These are phyloP conservation scores for Trypoxylon attenuatum DNA, from an alignment of 2,888 invertebrate species.

Conservation along the genomic window DNA sequence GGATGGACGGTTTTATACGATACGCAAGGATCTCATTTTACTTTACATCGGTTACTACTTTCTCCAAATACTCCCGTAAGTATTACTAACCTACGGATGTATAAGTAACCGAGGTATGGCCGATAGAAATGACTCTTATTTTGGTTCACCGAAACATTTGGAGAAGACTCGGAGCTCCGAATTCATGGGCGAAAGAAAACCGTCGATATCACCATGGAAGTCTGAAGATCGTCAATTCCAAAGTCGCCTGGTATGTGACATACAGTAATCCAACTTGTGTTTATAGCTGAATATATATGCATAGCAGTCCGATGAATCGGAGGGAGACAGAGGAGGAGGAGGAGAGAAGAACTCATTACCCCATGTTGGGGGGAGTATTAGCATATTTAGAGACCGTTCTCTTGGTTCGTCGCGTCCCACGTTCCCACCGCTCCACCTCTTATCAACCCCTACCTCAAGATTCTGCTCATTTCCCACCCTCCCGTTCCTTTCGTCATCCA, in stretches of 20 bases:
- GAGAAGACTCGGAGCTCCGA: too few species aligned
- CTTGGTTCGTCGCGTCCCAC: constrained; percentile 21
- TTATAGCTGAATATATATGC: constrained; percentile 73
- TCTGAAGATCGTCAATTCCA: constrained; percentile 41
- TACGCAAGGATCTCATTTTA: too few species aligned
- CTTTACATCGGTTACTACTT: too few species aligned
- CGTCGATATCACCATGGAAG: too few species aligned
- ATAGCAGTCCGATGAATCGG: constrained; percentile 66
- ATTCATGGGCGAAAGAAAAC: too few species aligned
- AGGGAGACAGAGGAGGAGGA: constrained; percentile 23
- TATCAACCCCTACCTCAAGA: constrained; percentile 48
- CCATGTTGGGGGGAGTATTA: constrained; percentile 67
- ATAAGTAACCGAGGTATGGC: too few species aligned
- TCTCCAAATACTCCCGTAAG: too few species aligned
- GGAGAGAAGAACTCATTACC: constrained; percentile 72
- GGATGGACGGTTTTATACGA: too few species aligned
- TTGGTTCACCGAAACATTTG: too few species aligned
- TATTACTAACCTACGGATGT: too few species aligned
- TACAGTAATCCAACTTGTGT: constrained; percentile 68
- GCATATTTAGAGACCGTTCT: constrained; percentile 71
- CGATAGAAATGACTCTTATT: too few species aligned
- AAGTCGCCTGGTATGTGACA: constrained; percentile 51
- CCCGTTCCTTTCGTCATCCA: constrained; percentile 1
- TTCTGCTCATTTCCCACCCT: constrained; percentile 29
- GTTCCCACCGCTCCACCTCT: constrained; percentile 45